A percentile compares a stretch with the other conserved stretches of the same genome.
These are phyloP conservation scores for Drosophila ambigua DNA, from an alignment of 1,140 invertebrate genomes.

Conservation along the genomic window DNA sequence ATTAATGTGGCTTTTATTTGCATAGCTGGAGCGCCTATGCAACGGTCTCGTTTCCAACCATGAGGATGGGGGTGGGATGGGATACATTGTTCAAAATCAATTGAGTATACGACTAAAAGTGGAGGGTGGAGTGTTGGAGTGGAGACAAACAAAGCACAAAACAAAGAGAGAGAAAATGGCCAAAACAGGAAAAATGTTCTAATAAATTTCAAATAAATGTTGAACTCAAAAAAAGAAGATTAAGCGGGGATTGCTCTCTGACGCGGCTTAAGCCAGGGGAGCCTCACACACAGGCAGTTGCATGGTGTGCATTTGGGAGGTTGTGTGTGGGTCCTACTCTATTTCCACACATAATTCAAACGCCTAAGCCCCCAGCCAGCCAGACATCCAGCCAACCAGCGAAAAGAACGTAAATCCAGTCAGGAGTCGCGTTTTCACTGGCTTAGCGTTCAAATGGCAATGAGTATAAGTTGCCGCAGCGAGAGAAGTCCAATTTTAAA, in stretches of 20 bases:
- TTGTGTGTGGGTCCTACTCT: not conserved
- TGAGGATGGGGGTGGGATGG: not conserved
- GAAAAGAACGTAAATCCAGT: conserved; percentile 42
- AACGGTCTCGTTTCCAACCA: too few species aligned
- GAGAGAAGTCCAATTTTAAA: too few species aligned
- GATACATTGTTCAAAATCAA: conserved; percentile 70
- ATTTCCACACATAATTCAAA: conserved; percentile 57
- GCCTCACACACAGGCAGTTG: not conserved
- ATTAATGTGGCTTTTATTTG: too few species aligned
- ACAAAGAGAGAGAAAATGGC: conserved; percentile 1
- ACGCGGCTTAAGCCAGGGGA: conserved; percentile 39
- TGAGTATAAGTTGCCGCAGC: too few species aligned
- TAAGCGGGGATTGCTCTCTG: conserved; percentile 4
- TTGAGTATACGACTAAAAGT: conserved; percentile 59
- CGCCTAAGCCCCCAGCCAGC: conserved; percentile 32
- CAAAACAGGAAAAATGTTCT: conserved; percentile 3
- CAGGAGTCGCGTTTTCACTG: conserved; percentile 34
- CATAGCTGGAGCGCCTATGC: too few species aligned
- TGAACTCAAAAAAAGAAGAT: not conserved
- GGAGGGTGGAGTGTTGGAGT: not conserved
- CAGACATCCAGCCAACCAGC: too few species aligned
- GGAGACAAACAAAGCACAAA: conserved; percentile 22
- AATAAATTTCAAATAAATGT: conserved; percentile 16
- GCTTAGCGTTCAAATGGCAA: too few species aligned
- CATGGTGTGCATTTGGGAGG: conserved; percentile 16